Evolutionary conservation across 2,797 vertebrate species (phyloP).

Genomic region (Pelochelys cantorii): DNA sequence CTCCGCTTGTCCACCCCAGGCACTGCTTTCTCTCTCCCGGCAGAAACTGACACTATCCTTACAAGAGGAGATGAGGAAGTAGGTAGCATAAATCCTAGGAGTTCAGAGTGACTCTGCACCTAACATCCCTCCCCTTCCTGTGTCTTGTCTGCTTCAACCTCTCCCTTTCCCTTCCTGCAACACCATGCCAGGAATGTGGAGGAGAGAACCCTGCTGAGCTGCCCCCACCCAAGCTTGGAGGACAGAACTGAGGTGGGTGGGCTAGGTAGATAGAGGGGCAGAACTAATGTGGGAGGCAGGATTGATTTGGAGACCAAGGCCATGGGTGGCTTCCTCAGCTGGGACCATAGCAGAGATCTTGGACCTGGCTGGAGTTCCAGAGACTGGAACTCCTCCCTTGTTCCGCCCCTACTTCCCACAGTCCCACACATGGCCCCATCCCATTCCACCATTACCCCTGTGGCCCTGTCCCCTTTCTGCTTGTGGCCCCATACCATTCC

Average conservation of each 20-base stretch:
- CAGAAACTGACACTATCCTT: not conserved
- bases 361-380: too few relatives aligned
- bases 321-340: not conserved
- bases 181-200: not conserved
- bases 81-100: not conserved
- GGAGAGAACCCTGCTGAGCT: not conserved
- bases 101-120: not conserved
- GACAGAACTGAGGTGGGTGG: too few relatives aligned
- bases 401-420: too few relatives aligned
- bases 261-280: too few relatives aligned
- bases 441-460: too few relatives aligned
- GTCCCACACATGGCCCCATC: too few relatives aligned
- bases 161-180: not conserved
- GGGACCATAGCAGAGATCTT: too few relatives aligned
- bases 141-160: not conserved
- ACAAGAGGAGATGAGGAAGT: not conserved
- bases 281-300: not conserved
- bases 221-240: not conserved
- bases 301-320: not conserved
- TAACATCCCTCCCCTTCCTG: not conserved
- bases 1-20: not conserved
- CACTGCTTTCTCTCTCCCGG: not conserved
- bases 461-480: too few relatives aligned
- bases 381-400: too few relatives aligned
- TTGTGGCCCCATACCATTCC: too few relatives aligned